Evolutionary conservation across 2,888 invertebrate genomes (phyloP), one percentile per base, ranked within the genome.

Genomic region (Drosophila robusta): DNA sequence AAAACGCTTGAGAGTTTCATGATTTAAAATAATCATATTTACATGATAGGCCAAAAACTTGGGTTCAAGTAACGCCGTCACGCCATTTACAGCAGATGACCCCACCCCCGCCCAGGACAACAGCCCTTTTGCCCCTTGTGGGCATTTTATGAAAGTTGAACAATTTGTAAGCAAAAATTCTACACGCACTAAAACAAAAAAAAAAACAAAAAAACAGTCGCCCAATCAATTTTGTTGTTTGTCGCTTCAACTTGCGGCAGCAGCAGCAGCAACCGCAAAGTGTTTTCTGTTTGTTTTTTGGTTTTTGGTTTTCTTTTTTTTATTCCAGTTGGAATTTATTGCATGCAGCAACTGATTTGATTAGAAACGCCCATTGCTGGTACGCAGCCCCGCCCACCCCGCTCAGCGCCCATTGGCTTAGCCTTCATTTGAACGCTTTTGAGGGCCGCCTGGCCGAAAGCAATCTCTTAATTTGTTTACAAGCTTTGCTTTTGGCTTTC

Each of bases 331-430:
- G 50, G 61, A 73, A 82, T 82, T 82, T 85, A 87, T 87, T 75
- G 88, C 80, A 87, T 82, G 82, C 76, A 85, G 79, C 80, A 82
- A 85, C 88, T 87, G 86, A 82, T 87, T 82, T 82, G 88, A 87
- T 82, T 82, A 82, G 88, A 82, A 87, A 82, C 86, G 86, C 86
- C 82, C 80, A 86, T 76, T 82, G 55, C 86, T 57, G 41, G 63
- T 44, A 52, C 41, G 32, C 51, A 18, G 14, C 22, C n/a, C 14
- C 16, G 3, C 26, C 14, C 34, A 9, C 14, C 14, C 34, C 12
- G 6, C 14, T 12, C 11, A 9, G 50, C 39, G 79, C 72, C 82
- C 87, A 73, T 85, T 87, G 85, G 87, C 79, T 70, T 81, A 79
- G 85, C 65, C 82, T 68, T 85, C 82, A 80, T 78, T 67, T 71